Evolutionary conservation across 1,140 invertebrate species (phyloP).

Genomic region (Neodiprion lecontei): DNA sequence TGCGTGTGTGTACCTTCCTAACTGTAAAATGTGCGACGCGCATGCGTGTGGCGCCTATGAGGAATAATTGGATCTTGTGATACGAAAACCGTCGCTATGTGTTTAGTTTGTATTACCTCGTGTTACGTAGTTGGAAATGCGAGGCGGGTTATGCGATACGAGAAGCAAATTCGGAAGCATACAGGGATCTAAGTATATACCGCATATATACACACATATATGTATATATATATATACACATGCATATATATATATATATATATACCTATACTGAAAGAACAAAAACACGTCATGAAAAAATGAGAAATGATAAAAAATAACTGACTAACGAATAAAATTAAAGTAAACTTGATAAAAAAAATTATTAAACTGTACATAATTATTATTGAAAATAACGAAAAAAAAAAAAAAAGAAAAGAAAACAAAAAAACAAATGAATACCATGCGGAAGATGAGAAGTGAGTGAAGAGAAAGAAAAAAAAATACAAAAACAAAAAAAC

Average conservation of each 20-base stretch:
- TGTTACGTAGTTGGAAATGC: constrained; percentile 16
- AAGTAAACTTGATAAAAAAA: constrained; percentile 9
- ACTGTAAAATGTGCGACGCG: constrained; percentile 15
- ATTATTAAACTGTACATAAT: constrained; percentile 56
- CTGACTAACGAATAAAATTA: too few relatives aligned
- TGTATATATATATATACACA: constrained; percentile 30
- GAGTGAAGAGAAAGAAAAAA: neutral
- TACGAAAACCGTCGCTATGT: constrained; percentile 50
- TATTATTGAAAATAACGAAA: constrained; percentile 35
- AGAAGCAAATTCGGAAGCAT: constrained; percentile 63
- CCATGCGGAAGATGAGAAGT: neutral
- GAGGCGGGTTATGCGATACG: constrained; percentile 45
- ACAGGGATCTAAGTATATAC: constrained; percentile 56
- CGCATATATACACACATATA: constrained; percentile 18
- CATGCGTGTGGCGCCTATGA: constrained; percentile 15
- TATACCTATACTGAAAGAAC: neutral
- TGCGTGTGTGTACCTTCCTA: too few relatives aligned
- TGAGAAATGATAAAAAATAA: neutral
- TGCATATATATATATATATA: constrained; percentile 20
- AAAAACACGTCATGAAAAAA: constrained; percentile 5
- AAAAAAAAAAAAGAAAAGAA: neutral
- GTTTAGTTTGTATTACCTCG: constrained; percentile 40
- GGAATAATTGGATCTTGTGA: constrained; percentile 56
- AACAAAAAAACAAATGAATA: neutral
- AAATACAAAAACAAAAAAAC: neutral